Evolutionary conservation across 1,140 invertebrate genomes (phyloP).

Genomic region (Contarinia nasturtii): DNA sequence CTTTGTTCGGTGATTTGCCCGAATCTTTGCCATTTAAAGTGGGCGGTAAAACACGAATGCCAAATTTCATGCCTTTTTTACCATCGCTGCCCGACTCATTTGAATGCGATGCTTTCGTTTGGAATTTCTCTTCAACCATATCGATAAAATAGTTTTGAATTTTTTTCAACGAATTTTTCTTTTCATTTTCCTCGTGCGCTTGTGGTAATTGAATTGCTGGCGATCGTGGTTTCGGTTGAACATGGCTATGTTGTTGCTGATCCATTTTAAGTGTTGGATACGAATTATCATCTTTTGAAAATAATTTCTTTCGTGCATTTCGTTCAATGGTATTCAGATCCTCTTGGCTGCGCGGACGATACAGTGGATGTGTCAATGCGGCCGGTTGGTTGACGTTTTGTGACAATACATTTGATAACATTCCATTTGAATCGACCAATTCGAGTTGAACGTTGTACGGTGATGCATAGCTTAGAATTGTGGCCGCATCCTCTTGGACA

Average conservation of each 20-base stretch:
- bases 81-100: conserved; percentile 16
- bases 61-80: conserved; percentile 42
- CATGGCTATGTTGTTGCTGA: conserved; percentile 7
- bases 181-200: conserved; percentile 1
- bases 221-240: not conserved
- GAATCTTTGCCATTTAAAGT: conserved; percentile 28
- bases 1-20: conserved; percentile 24
- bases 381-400: conserved; percentile 2
- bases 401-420: not conserved
- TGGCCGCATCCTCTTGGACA: conserved; percentile 75
- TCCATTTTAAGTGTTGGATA: conserved; percentile 18
- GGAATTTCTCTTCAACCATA: conserved; percentile 1
- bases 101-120: not conserved
- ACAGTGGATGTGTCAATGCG: conserved; percentile 17
- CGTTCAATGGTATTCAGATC: conserved; percentile 24
- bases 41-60: conserved; percentile 40
- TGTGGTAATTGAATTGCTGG: conserved; percentile 2
- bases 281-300: conserved; percentile 3
- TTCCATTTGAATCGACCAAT: conserved; percentile 30
- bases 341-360: conserved; percentile 24
- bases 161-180: conserved; percentile 1
- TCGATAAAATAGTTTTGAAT: not conserved
- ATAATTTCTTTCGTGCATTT: conserved; percentile 3
- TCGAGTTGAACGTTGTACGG: conserved; percentile 66
- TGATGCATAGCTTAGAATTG: conserved; percentile 78